Conservation (phyloP, 2,888 invertebrate genomes). For the Lepidocyrtoides sp. region DNA sequence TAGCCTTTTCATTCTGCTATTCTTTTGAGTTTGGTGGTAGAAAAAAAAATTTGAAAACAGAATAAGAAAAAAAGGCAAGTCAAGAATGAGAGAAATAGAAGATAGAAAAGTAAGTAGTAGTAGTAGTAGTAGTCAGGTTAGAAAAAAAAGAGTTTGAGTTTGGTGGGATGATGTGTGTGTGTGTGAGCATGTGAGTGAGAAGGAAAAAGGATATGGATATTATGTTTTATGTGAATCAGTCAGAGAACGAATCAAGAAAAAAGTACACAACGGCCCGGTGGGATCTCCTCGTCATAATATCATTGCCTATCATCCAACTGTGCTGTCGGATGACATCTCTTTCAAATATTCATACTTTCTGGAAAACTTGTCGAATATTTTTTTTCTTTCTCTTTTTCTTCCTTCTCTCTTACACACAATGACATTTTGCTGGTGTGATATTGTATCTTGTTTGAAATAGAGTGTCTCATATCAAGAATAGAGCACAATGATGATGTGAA, state of each 20-base stretch:
- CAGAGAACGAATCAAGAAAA: conserved; percentile 71
- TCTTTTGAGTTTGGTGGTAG: conserved; percentile 56
- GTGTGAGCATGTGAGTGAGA: not conserved
- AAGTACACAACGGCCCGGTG: conserved; percentile 75
- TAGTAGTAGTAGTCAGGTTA: not conserved
- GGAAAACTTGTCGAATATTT: conserved; percentile 76
- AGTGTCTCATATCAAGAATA: not conserved
- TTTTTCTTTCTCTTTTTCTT: not conserved
- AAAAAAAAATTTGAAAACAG: conserved; percentile 58
- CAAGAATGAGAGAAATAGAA: conserved; percentile 33
- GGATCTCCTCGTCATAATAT: conserved; percentile 81
- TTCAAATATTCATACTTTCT: conserved; percentile 80
- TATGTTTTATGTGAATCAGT: conserved; percentile 51
- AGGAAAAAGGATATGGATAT: not conserved
- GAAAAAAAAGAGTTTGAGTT: not conserved
- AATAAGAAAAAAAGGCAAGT: conserved; percentile 65
- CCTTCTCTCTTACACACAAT: conserved; percentile 16
- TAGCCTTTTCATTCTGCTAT: not conserved
- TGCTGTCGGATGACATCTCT: conserved; percentile 81
- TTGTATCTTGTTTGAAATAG: not conserved
- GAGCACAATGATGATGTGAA: not conserved
- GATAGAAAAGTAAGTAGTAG: conserved; percentile 29
- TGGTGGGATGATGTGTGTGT: not conserved
- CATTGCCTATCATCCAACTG: conserved; percentile 81
- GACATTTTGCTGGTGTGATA: not conserved